phyloP scores from a whole-genome alignment of 2,797 vertebrate species.

The Thripadectes ignobilis region DNA sequence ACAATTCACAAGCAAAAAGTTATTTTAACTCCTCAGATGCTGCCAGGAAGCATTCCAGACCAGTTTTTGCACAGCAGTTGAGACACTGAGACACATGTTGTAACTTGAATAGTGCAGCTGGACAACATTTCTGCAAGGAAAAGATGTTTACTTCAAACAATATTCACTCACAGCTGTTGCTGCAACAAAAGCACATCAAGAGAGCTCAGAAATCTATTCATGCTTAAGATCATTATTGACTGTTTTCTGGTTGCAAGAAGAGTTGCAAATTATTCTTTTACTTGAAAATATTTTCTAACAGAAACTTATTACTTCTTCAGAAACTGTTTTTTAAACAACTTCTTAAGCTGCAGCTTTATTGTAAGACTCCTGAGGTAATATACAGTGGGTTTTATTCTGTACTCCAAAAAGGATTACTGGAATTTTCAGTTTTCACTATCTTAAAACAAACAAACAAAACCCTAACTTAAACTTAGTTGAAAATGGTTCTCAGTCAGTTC shows the following conservation, averaged over 20 bases:
- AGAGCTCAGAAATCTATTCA: background rate
- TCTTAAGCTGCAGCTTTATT: background rate
- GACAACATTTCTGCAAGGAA: background rate
- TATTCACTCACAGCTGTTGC: background rate
- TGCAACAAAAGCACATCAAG: background rate
- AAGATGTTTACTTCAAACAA: background rate
- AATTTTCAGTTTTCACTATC: background rate
- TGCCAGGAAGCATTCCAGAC: background rate
- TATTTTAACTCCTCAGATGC: constrained; percentile 10
- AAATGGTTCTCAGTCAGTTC: background rate
- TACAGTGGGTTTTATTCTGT: background rate
- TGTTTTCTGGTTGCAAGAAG: background rate
- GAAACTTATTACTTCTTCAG: background rate
- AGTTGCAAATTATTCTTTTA: background rate
- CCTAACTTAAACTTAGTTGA: background rate
- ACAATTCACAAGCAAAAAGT: background rate
- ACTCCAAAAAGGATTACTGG: background rate
- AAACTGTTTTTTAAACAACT: background rate
- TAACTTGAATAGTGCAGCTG: background rate
- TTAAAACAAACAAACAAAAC: background rate
- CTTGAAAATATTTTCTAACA: background rate
- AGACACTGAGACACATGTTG: background rate
- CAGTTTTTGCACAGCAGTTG: constrained; percentile 4
- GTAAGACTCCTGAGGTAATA: background rate
- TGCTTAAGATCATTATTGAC: background rate